phyloP scores from a whole-genome alignment of 1,140 invertebrate species.

The Oryctes rhinoceros region DNA sequence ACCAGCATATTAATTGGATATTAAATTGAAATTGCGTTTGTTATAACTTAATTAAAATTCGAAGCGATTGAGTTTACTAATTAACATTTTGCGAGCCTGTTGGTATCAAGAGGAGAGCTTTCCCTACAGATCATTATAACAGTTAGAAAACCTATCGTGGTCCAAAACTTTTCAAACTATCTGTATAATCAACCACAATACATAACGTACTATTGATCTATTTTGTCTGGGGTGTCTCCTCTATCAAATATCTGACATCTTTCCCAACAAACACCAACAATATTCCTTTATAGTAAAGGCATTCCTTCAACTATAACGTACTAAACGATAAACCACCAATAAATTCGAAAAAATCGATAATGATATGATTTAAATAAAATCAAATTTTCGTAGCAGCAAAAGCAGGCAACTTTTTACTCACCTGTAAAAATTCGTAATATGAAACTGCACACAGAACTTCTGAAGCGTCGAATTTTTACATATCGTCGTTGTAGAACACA shows the following conservation, averaged over 20 bases:
- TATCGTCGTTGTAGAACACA: constrained; percentile 19
- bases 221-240: constrained; percentile 26
- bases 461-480: constrained; percentile 22
- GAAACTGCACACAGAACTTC: constrained; percentile 17
- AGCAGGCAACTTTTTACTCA: not conserved
- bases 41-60: not conserved
- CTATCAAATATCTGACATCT: not conserved
- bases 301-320: not conserved
- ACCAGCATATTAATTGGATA: constrained; percentile 1
- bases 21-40: not conserved
- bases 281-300: no score
- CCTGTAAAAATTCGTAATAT: constrained; percentile 40
- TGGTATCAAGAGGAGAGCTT: no score
- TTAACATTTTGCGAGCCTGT: no score
- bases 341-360: constrained; percentile 11
- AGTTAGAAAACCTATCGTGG: not conserved
- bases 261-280: not conserved
- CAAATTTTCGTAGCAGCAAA: not conserved
- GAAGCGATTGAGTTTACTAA: no score
- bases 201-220: constrained; percentile 24
- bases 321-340: not conserved
- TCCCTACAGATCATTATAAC: not conserved
- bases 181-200: not conserved
- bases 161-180: not conserved
- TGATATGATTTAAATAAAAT: not conserved